phyloP scores from a whole-genome alignment of 2,113 vertebrate genomes.

The Trachemys scripta region DNA sequence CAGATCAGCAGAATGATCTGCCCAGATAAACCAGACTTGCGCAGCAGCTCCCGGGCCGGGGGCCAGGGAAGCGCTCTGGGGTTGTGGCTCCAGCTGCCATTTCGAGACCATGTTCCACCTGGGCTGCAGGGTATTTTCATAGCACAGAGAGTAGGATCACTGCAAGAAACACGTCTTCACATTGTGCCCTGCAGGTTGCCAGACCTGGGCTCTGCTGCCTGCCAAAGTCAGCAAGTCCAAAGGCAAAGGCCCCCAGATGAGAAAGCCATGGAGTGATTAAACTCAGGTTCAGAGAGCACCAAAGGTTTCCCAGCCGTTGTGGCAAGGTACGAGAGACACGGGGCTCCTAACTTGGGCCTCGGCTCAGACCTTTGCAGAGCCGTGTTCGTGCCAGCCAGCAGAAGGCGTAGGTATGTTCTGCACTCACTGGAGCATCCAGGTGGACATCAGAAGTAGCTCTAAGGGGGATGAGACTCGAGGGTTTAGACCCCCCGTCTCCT shows the following conservation, averaged over 20 bases:
- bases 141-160: not conserved
- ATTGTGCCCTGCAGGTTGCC: rapidly evolving
- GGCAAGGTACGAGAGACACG: not conserved
- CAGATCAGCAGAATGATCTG: not conserved
- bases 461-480: not conserved
- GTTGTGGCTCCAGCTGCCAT: rapidly evolving
- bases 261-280: not conserved
- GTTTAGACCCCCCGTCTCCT: not conserved
- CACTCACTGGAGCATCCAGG: not conserved
- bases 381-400: not conserved
- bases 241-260: rapidly evolving
- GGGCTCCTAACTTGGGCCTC: not conserved
- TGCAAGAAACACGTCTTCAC: not conserved
- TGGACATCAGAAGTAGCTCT: not conserved
- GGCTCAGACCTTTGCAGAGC: not conserved
- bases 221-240: rapidly evolving
- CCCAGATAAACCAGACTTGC: rapidly evolving
- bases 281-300: not conserved
- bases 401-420: not conserved
- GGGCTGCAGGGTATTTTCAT: not conserved
- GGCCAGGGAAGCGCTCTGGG: not conserved
- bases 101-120: not conserved
- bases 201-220: rapidly evolving
- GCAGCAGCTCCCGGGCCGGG: rapidly evolving
- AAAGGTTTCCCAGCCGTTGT: not conserved